These are phyloP conservation scores for Drosophila hawaiiensis DNA, from an alignment of 2,888 invertebrate species.

Conservation along the genomic window DNA sequence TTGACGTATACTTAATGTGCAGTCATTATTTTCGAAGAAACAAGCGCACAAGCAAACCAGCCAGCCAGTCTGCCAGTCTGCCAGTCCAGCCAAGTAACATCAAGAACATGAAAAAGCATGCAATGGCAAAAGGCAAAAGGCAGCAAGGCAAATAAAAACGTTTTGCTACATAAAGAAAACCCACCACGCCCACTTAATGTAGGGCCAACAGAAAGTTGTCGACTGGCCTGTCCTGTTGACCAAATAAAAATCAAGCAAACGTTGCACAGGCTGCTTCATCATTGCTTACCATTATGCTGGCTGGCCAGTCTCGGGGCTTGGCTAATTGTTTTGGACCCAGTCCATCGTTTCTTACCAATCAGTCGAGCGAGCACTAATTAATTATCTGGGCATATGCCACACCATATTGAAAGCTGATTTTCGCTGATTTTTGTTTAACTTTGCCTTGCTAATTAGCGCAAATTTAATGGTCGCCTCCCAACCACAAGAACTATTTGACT, in stretches of 20 bases:
- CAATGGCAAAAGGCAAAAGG: conserved; percentile 39
- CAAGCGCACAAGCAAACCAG: conserved; percentile 65
- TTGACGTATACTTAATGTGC: conserved; percentile 76
- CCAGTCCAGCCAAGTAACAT: conserved; percentile 24
- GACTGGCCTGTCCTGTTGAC: conserved; percentile 25
- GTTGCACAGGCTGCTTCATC: conserved; percentile 43
- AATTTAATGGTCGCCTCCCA: conserved; percentile 40
- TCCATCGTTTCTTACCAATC: conserved; percentile 60
- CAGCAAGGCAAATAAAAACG: conserved; percentile 64
- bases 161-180: conserved; percentile 37
- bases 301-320: conserved; percentile 38
- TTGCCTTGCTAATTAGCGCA: conserved; percentile 61
- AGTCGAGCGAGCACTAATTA: conserved; percentile 65
- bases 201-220: conserved; percentile 22
- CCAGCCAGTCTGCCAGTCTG: conserved; percentile 24
- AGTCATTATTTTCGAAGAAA: conserved; percentile 79
- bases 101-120: conserved; percentile 34
- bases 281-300: conserved; percentile 41
- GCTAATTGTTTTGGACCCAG: conserved; percentile 64
- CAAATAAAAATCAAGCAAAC: conserved; percentile 52
- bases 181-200: conserved; percentile 46
- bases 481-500: conserved; percentile 7
- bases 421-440: conserved; percentile 70
- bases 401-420: conserved; percentile 64
- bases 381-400: conserved; percentile 67